Evolutionary conservation across 2,797 vertebrate species (phyloP), one percentile per base, ranked within the genome.

Genomic region (Chanos chanos): DNA sequence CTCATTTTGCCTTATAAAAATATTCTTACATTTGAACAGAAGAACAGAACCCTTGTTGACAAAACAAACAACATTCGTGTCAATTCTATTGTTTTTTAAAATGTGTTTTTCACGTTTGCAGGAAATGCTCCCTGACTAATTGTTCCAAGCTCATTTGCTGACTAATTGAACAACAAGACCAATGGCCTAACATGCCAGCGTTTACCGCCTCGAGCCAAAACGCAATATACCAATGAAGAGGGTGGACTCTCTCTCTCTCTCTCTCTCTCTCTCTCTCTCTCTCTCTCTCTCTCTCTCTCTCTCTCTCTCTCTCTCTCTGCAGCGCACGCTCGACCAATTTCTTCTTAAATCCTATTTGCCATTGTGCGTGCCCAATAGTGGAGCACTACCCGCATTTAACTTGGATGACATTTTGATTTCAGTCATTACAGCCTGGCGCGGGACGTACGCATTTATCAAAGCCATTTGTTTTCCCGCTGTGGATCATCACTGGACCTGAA

Each of bases 111-210:
- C n/a, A n/a, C n/a, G 54, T 54, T 18, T 16, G 30, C 53, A 39
- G 54, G 44, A 8, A 25, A 19, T 56, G 16, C 2, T 13, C 55
- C 22, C 28, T 86, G 86, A 81, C 80, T 86, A 84, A 86, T 80
- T 76, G 79, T 78, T 79, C 75, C 66, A 74, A 84, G 81, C 84
- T 84, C 84, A 83, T 88, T 86, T 87, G 86, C 86, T 77, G 82
- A 88, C 87, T 92, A 94, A 94, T 94, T 93, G 92, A 89, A 83
- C 85, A 85, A 79, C 88, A 84, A 88, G 90, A 90, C 89, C 90
- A 86, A 85, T 86, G n/a, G n/a, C n/a, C n/a, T n/a, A 84, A 82
- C 82, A 87, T 89, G 85, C 85, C 80, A 86, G 84, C 82, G 81
- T 80, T 75, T 72, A 65, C n/a, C n/a, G n/a, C n/a, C n/a, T n/a